Conservation (phyloP, 2,888 invertebrate species). For the Tolmerus cingulatus region DNA sequence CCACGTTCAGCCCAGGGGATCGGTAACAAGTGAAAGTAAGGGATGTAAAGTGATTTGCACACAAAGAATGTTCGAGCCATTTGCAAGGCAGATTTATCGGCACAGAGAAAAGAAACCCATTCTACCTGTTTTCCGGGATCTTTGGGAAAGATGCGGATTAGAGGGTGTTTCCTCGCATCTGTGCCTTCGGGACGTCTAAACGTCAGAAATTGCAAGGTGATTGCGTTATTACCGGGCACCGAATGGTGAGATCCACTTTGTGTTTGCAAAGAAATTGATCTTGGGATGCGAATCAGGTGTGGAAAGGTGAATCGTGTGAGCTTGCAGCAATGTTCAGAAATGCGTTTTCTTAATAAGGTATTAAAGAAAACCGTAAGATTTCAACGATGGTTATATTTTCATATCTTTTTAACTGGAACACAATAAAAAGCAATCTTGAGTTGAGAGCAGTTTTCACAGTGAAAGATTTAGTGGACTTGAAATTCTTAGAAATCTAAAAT, state of each 20-base stretch:
- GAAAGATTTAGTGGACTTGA: no score
- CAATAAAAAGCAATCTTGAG: no score
- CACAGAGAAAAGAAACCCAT: background rate
- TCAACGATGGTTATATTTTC: background rate
- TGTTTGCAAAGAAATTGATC: background rate
- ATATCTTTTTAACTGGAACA: no score
- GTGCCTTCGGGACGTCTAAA: background rate
- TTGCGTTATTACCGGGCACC: background rate
- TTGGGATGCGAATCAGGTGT: background rate
- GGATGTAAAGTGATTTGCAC: constrained; percentile 15
- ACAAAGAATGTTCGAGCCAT: constrained; percentile 34
- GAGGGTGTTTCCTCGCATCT: constrained; percentile 10
- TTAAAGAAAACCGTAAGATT: background rate
- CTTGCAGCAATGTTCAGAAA: background rate
- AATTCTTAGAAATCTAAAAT: no score
- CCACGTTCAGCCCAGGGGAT: constrained; percentile 48
- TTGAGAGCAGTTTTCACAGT: no score
- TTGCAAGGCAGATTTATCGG: constrained; percentile 45
- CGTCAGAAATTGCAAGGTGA: constrained; percentile 28
- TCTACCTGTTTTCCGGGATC: background rate
- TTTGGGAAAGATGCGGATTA: constrained; percentile 3
- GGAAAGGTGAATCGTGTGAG: background rate
- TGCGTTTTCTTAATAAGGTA: background rate
- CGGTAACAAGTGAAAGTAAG: constrained; percentile 42
- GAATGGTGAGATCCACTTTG: background rate